Evolutionary conservation across 2,797 vertebrate species (phyloP).

Genomic region (Chelidonichthys spinosus): DNA sequence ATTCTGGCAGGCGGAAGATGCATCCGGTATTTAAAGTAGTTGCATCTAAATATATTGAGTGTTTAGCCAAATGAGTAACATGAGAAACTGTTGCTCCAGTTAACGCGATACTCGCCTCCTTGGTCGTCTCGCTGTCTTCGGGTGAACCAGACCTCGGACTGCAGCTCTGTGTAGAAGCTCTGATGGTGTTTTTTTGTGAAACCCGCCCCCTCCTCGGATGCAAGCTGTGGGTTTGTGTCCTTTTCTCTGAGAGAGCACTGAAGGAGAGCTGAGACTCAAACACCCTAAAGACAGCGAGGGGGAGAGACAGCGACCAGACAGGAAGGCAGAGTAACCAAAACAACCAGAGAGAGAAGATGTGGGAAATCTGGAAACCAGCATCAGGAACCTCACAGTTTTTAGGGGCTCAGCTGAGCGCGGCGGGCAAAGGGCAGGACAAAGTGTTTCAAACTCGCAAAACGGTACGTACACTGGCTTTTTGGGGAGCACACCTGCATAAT

Average conservation of each 20-base stretch:
- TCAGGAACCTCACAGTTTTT: constrained; percentile 46
- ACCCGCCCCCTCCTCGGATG: constrained; percentile 39
- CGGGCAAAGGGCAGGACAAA: constrained; percentile 41
- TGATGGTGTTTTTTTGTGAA: constrained; percentile 36
- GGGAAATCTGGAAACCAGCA: constrained; percentile 61
- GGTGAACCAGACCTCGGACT: constrained; percentile 11
- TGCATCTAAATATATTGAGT: background rate
- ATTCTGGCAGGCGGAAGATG: no score
- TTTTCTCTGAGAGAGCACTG: constrained; percentile 18
- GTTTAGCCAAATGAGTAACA: background rate
- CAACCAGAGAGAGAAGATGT: constrained; percentile 45
- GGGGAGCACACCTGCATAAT: background rate
- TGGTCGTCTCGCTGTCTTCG: background rate
- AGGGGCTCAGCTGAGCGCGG: constrained; percentile 36
- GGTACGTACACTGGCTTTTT: constrained; percentile 54
- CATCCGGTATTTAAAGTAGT: background rate
- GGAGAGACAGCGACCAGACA: background rate
- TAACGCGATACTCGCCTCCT: background rate
- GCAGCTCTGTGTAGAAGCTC: constrained; percentile 24
- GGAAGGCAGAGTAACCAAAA: constrained; percentile 1
- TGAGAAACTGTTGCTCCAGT: background rate
- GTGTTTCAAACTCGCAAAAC: constrained; percentile 44
- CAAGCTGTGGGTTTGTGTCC: constrained; percentile 12
- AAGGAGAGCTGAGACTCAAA: constrained; percentile 23
- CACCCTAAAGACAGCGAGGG: constrained; percentile 21